Evolutionary conservation across 2,113 vertebrate species (phyloP).

Genomic region (Periophthalmus modestus): DNA sequence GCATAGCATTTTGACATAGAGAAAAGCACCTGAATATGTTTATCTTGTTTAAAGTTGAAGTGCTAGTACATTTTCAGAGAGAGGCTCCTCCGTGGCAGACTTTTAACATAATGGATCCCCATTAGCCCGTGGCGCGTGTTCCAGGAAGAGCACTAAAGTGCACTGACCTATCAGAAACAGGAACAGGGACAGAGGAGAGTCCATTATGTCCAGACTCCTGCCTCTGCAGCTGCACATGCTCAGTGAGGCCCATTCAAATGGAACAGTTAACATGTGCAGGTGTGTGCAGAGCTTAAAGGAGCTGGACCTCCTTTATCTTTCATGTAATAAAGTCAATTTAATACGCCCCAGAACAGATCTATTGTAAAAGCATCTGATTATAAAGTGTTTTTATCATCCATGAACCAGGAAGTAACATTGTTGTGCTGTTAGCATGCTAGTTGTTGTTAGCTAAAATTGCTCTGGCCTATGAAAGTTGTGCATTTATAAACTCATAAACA

Average conservation of each 20-base stretch:
- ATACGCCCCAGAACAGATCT: too few species aligned
- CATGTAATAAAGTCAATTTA: too few species aligned
- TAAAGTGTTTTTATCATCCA: too few species aligned
- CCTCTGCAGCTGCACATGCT: background rate
- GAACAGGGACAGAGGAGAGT: slow-evolving; percentile 16
- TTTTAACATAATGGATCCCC: slow-evolving; percentile 65
- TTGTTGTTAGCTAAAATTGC: too few species aligned
- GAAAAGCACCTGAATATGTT: background rate
- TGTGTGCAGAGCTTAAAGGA: background rate
- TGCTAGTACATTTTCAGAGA: background rate
- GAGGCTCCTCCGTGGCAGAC: background rate
- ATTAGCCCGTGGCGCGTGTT: slow-evolving; percentile 67
- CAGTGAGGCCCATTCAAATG: background rate
- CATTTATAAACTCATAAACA: too few species aligned
- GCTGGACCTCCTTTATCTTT: too few species aligned
- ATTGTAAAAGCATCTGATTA: too few species aligned
- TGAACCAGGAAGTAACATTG: too few species aligned
- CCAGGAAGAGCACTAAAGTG: slow-evolving; percentile 64
- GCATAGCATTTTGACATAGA: background rate
- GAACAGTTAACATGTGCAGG: background rate
- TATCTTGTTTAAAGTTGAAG: background rate
- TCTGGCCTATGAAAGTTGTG: too few species aligned
- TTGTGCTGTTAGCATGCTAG: too few species aligned
- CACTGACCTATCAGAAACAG: slow-evolving; percentile 37
- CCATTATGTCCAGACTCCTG: background rate